phyloP scores from a whole-genome alignment of 2,797 vertebrate genomes.

The Hippoglossus hippoglossus region DNA sequence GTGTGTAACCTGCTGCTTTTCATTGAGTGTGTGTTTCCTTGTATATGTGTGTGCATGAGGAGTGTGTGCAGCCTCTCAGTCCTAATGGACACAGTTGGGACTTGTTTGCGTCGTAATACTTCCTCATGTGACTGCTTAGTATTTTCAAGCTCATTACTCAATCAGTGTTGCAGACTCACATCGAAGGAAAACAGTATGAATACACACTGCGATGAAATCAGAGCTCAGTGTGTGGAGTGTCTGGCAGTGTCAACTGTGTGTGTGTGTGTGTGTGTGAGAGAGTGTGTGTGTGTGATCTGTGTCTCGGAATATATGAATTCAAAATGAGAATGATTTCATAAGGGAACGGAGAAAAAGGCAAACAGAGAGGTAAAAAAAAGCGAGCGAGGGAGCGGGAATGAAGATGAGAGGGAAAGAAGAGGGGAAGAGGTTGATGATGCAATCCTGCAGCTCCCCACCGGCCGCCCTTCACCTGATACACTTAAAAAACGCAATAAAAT shows the following conservation, averaged over 20 bases:
- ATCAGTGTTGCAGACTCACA: slow-evolving; percentile 39
- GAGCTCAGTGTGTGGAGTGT: slow-evolving; percentile 38
- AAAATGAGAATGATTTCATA: slow-evolving; percentile 65
- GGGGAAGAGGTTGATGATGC: slow-evolving; percentile 74
- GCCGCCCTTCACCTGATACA: slow-evolving; percentile 71
- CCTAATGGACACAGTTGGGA: slow-evolving; percentile 25
- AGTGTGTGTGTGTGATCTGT: slow-evolving; percentile 20
- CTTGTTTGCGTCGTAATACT: slow-evolving; percentile 41
- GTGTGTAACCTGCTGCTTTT: not conserved
- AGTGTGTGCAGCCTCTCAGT: slow-evolving; percentile 5
- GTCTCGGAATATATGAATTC: slow-evolving; percentile 59
- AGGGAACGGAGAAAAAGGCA: slow-evolving; percentile 48
- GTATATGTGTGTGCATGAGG: not conserved
- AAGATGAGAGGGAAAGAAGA: slow-evolving; percentile 50
- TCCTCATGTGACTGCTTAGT: slow-evolving; percentile 46
- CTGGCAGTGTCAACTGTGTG: slow-evolving; percentile 33
- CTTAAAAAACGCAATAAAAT: slow-evolving; percentile 58
- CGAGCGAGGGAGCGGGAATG: slow-evolving; percentile 14
- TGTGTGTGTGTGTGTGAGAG: slow-evolving; percentile 30
- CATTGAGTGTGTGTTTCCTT: not conserved
- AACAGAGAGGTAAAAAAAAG: slow-evolving; percentile 41
- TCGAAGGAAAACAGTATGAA: slow-evolving; percentile 56
- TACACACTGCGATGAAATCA: slow-evolving; percentile 44
- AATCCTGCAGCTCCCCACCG: slow-evolving; percentile 80
- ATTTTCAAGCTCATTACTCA: slow-evolving; percentile 64